Evolutionary conservation across 1,140 invertebrate genomes (phyloP).

Genomic region (Drosophila fuyamai): DNA sequence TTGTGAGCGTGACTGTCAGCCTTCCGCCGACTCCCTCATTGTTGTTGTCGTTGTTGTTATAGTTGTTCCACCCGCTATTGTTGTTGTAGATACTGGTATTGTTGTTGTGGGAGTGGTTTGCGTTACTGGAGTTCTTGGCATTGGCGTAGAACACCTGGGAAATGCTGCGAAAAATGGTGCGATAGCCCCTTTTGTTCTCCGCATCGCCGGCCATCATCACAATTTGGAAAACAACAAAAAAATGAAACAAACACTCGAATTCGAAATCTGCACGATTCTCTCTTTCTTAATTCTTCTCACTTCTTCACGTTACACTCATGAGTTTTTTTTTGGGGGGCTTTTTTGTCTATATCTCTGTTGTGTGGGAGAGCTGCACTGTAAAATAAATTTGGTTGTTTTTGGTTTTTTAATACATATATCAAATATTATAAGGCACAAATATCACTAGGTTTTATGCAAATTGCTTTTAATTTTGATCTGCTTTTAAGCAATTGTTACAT

Average conservation of each 20-base stretch:
- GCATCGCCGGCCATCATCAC: constrained; percentile 63
- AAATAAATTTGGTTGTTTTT: constrained; percentile 7
- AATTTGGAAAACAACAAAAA: constrained; percentile 1
- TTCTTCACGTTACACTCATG: constrained; percentile 14
- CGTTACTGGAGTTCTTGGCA: constrained; percentile 33
- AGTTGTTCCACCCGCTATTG: constrained; percentile 12
- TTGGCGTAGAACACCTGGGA: constrained; percentile 72
- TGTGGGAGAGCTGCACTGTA: constrained; percentile 20
- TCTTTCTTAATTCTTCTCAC: neutral
- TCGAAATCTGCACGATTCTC: constrained; percentile 5
- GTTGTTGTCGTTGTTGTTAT: constrained; percentile 17
- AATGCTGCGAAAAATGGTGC: constrained; percentile 74
- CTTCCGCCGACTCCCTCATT: neutral
- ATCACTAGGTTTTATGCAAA: neutral
- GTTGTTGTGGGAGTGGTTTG: constrained; percentile 13
- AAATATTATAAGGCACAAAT: neutral
- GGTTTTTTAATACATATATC: neutral
- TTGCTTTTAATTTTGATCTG: too few relatives aligned
- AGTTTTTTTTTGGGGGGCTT: neutral
- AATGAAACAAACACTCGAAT: constrained; percentile 4
- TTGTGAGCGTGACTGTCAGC: constrained; percentile 30
- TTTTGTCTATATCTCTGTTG: neutral
- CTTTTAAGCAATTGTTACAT: too few relatives aligned
- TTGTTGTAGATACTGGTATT: constrained; percentile 10
- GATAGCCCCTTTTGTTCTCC: constrained; percentile 67